Evolutionary conservation across 1,140 invertebrate species (phyloP), one percentile per base, ranked within the genome.

Genomic region (Pseudobourletiella spinata): DNA sequence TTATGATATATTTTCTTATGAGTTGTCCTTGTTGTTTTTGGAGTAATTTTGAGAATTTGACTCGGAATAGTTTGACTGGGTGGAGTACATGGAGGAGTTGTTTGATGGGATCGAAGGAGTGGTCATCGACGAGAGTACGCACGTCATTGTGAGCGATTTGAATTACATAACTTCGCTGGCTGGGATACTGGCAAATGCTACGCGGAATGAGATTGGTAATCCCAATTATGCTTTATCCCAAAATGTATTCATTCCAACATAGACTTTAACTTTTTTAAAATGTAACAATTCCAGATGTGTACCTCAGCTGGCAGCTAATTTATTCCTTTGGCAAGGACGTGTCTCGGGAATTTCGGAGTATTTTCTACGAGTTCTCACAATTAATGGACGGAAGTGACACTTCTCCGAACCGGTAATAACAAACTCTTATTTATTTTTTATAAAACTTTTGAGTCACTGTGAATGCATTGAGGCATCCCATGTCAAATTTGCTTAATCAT

Each of bases 1-100:
- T n/a, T n/a, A n/a, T n/a, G n/a, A n/a, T n/a, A n/a, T n/a, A n/a
- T n/a, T n/a, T n/a, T n/a, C n/a, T n/a, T n/a, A n/a, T n/a, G n/a
- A n/a, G n/a, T n/a, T n/a, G n/a, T n/a, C n/a, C n/a, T n/a, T n/a
- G n/a, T n/a, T n/a, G n/a, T n/a, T n/a, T n/a, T n/a, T n/a, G n/a
- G n/a, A n/a, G n/a, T n/a, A n/a, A n/a, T n/a, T n/a, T n/a, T n/a
- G n/a, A n/a, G n/a, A n/a, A n/a, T n/a, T n/a, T n/a, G n/a, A n/a
- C n/a, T n/a, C n/a, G n/a, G n/a, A n/a, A n/a, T n/a, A 67, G 63
- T 70, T 70, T 50, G 65, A 70, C 32, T 70, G 68, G 68, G 65
- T 55, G 3, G 68, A 70, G 26, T 70, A 70, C 46, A 46, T 65
- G 11, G 32, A 46, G 6, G 58, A 58, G 16, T 22, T 67, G 14